Evolutionary conservation across 2,888 invertebrate genomes (phyloP), one percentile per base, ranked within the genome.

Genomic region (Tupiocoris notatus): DNA sequence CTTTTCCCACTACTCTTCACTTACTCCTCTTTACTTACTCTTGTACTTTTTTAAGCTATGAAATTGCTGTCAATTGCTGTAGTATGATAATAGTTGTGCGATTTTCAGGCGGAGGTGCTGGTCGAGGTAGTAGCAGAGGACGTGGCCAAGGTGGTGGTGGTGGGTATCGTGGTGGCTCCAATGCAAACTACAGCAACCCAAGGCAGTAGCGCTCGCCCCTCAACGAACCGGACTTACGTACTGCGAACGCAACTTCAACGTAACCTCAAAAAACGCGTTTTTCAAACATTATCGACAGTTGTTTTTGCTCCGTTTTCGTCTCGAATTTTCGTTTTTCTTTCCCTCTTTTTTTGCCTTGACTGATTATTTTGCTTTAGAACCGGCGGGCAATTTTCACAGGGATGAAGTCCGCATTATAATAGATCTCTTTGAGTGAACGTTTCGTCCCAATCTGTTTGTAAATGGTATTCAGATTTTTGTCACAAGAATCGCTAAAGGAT

Each of bases 121-220:
- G 83, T 67, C 82, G 82, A 22, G 83, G 73, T 23, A 39, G 83
- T 77, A 83, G 83, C 68, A 82, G 83, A 75, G 81, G 82, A 70
- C 78, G 82, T 21, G 80, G 82, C 3, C 81, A 82, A 23, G n/a
- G 25, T 21, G 23, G 54, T 24, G 23, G 70, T 3, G 70, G 70
- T 2, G 70, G 63, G 6, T 56, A 67, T 3, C 70, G 66, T 7
- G 67, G 73, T 54, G 39, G 63, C 73, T 25, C 62, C 12, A 61
- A 62, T n/a, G 56, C 56, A 1, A 70, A 70, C 39, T 70, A 59
- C 70, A 57, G 39, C 39, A 12, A 12, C 39, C 3, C 39, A 3
- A 39, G 70, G 25, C 70, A 70, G 70, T 59, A 70, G 25, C 17
- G 20, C 9, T 2, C 6, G 9, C 57, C 18, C 59, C 24, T 23